These are phyloP conservation scores for Prietella phreatophila DNA, from an alignment of 2,113 vertebrate genomes.

Conservation along the genomic window DNA sequence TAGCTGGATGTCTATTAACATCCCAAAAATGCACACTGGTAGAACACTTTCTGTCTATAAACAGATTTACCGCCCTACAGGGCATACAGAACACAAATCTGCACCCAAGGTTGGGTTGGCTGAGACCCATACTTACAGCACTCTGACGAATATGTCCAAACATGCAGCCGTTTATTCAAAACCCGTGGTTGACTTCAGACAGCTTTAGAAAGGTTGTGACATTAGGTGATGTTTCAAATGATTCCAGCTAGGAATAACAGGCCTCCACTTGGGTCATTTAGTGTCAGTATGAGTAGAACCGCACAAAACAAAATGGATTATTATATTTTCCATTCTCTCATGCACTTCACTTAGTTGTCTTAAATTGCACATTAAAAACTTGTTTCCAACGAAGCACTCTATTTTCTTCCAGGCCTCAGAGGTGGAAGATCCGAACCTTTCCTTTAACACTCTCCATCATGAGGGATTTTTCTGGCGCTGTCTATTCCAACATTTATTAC, in stretches of 20 bases:
- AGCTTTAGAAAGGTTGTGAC: not conserved
- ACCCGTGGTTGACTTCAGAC: slow-evolving; percentile 16
- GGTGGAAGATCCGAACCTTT: slow-evolving; percentile 14
- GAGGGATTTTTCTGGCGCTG: slow-evolving; percentile 88
- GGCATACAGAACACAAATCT: slow-evolving; percentile 56
- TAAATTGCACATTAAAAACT: not conserved
- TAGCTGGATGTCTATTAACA: too few species aligned
- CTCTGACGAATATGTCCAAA: slow-evolving; percentile 6
- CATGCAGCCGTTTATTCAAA: slow-evolving; percentile 17
- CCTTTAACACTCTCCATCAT: slow-evolving; percentile 76
- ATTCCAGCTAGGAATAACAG: slow-evolving; percentile 2
- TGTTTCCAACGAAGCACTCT: not conserved
- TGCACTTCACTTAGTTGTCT: not conserved
- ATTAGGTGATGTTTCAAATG: slow-evolving; percentile 7
- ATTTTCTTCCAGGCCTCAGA: slow-evolving; percentile 30
- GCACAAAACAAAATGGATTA: slow-evolving; percentile 12
- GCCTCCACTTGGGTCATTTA: slow-evolving; percentile 5
- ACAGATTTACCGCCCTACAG: too few species aligned
- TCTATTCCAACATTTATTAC: slow-evolving; percentile 73
- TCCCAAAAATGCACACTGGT: too few species aligned
- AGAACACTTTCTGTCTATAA: too few species aligned
- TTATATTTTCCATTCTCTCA: slow-evolving; percentile 23
- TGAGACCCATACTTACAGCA: not conserved
- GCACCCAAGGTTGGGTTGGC: slow-evolving; percentile 28
- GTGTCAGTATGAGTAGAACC: not conserved